Conservation (phyloP, 2,888 invertebrate genomes). For the Xanthorhoe spadicearia region DNA sequence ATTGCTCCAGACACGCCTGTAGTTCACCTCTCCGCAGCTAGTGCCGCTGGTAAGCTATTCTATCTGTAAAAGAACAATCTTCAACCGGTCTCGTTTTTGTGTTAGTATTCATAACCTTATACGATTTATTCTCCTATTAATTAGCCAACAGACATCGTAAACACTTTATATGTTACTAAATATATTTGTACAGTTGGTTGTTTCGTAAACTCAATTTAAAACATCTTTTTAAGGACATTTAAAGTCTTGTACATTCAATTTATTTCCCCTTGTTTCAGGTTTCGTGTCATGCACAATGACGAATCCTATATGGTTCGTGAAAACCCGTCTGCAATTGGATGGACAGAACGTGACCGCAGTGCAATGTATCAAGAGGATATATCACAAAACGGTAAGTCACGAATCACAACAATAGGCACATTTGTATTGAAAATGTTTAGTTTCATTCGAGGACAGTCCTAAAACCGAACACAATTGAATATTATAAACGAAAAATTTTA, state of each 20-base stretch:
- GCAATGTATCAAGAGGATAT: constrained; percentile 93
- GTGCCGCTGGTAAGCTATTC: constrained; percentile 88
- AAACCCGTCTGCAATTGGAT: constrained; percentile 98
- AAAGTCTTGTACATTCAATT: too few species aligned
- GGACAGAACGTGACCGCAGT: constrained; percentile 89
- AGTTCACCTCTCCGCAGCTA: constrained; percentile 97
- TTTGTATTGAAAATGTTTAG: not conserved
- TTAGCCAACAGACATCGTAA: too few species aligned
- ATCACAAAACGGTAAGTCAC: constrained; percentile 88
- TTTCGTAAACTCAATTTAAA: too few species aligned
- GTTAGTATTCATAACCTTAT: too few species aligned
- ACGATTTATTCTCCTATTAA: too few species aligned
- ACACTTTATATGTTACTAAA: too few species aligned
- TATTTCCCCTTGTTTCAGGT: constrained; percentile 82
- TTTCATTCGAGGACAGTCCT: too few species aligned
- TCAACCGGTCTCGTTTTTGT: too few species aligned
- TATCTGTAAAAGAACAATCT: constrained; percentile 14
- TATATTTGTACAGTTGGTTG: too few species aligned
- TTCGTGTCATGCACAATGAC: constrained; percentile 98
- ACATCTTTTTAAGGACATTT: too few species aligned
- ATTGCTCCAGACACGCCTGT: constrained; percentile 94
- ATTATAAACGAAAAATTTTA: too few species aligned
- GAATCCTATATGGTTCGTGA: constrained; percentile 99
- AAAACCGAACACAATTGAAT: too few species aligned
- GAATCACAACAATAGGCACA: not conserved